A percentile compares a stretch with the other conserved stretches of the same genome.
Evolutionary conservation across 2,113 vertebrate species (phyloP).

Genomic region (Pseudorectes ferrugineus): DNA sequence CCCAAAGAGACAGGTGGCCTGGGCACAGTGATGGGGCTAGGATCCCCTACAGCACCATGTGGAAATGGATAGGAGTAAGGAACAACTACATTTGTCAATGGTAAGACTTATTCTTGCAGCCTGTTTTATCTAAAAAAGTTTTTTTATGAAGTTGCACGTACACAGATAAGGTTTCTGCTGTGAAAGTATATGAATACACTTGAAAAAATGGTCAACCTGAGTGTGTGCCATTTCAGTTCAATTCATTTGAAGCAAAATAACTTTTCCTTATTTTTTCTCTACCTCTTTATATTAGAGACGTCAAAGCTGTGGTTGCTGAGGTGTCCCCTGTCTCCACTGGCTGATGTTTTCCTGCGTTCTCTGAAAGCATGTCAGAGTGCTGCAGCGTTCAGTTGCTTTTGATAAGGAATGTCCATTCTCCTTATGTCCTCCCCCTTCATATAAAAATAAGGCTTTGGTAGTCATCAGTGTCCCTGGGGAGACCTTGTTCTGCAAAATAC

Average conservation of each 20-base stretch:
- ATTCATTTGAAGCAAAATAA: background rate
- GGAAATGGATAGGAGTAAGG: background rate
- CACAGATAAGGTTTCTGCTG: background rate
- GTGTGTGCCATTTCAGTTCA: background rate
- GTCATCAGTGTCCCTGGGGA: background rate
- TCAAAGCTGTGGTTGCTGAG: background rate
- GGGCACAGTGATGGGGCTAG: background rate
- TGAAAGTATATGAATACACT: background rate
- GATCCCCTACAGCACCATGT: background rate
- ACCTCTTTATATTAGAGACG: background rate
- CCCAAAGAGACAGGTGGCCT: background rate
- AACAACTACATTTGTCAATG: background rate
- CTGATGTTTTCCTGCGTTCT: background rate
- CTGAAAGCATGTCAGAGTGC: background rate
- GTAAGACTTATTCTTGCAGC: background rate
- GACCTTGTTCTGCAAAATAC: background rate
- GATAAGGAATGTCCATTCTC: fast-evolving
- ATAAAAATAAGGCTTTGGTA: background rate
- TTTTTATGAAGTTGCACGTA: background rate
- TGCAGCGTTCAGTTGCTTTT: background rate
- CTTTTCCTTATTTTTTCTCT: background rate
- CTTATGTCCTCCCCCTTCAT: fast-evolving
- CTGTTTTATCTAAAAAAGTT: background rate
- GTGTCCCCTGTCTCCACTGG: background rate
- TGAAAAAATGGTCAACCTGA: background rate